Base-by-base conservation (phyloP, 2,113 vertebrate species). In the Ailuropoda melanoleuca region DNA sequence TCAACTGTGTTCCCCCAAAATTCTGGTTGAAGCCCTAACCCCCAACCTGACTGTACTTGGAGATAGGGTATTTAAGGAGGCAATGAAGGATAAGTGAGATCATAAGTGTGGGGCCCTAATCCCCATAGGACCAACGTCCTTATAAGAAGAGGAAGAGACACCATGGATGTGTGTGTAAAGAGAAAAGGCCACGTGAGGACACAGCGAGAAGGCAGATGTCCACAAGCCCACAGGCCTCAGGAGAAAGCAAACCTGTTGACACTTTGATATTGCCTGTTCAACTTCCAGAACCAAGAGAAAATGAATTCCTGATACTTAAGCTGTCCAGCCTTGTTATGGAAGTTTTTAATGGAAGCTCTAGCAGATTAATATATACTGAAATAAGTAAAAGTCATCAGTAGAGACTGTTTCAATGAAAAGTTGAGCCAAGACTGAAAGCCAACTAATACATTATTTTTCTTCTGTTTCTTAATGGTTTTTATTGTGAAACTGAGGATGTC, bases 151-250 rank as follows among this genome's bases (percentile, higher is more conserved):
- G 34, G 37, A 50, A 75, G 14, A 64, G 60, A 31, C 19, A 34
- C 29, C 17, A 74, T 12, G 26, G 37, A 84, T 24, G 37, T 1
- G 23, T 14, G 39, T 9, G 29, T 9, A 37, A 10, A 87, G 48
- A 90, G 80, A 37, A 90, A 90, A 82, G 53, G n/a, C 48, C 39
- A 34, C 2, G 1, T n/a, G 66, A 46, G 24, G 50, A 88, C 37
- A 64, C 0, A 10, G 11, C 18, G 6, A 14, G 31, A 81, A 93
- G 66, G 37, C 0, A 4, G 2, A 56, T 8, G 1, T 50, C 75
- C 66, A 8, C 26, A 31, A 39, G 17, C 11, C 53, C 29, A 88
- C 56, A 72, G 46, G 34, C 14, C 58, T 56, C 5, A 85, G 50
- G n/a, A 70, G 56, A 90, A 85, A n/a, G 3, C 37, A 19, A 62